phyloP scores from a whole-genome alignment of 2,797 vertebrate species.

The Danio albolineatus region DNA sequence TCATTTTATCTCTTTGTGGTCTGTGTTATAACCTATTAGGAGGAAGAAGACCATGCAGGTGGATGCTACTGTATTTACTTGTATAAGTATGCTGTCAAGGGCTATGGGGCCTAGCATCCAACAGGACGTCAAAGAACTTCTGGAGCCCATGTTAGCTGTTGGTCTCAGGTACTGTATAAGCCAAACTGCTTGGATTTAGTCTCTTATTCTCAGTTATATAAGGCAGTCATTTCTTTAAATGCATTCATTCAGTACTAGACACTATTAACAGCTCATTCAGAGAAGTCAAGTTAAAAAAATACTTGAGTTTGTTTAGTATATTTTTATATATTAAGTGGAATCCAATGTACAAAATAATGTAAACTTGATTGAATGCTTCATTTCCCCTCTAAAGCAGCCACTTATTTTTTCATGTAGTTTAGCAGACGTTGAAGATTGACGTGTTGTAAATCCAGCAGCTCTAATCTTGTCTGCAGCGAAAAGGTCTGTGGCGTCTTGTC shows the following conservation, averaged over 20 bases:
- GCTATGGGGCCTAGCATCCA: conserved; percentile 97
- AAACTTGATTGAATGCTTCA: too few species aligned
- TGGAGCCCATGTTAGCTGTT: conserved; percentile 98
- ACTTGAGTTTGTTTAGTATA: too few species aligned
- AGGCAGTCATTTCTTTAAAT: not conserved
- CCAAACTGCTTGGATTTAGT: not conserved
- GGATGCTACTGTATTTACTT: conserved; percentile 97
- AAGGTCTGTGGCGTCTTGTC: too few species aligned
- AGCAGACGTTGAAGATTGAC: too few species aligned
- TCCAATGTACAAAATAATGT: too few species aligned
- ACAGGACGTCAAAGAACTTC: conserved; percentile 96
- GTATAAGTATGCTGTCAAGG: conserved; percentile 97
- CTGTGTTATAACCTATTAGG: conserved; percentile 73
- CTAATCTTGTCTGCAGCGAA: too few species aligned
- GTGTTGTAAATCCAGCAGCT: too few species aligned
- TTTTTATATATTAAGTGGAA: too few species aligned
- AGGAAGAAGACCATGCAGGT: conserved; percentile 97
- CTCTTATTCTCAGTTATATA: not conserved
- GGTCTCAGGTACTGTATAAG: conserved; percentile 86
- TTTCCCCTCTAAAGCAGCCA: too few species aligned
- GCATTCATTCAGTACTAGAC: not conserved
- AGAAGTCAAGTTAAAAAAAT: too few species aligned
- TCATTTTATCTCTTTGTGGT: not conserved
- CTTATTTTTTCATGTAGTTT: too few species aligned
- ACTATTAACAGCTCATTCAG: too few species aligned